A percentile compares a stretch with the other conserved stretches of the same genome.
phyloP scores from a whole-genome alignment of 2,888 invertebrate species.

The Epinotia bilunana region DNA sequence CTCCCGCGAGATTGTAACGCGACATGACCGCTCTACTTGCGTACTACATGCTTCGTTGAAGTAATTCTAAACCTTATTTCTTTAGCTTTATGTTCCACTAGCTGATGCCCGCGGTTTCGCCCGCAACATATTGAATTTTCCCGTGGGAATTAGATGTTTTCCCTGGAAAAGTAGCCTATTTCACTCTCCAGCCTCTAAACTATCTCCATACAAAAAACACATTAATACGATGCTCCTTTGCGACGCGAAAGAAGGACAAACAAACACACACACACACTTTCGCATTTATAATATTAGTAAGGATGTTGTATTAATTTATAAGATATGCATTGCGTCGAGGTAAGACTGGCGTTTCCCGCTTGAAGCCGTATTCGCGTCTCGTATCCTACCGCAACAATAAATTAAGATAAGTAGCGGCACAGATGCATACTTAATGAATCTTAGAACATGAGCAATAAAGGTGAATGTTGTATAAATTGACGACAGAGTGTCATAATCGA shows the following conservation, averaged over 20 bases:
- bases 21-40: slow-evolving; percentile 1
- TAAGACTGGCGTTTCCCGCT: background rate
- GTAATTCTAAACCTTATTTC: background rate
- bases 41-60: background rate
- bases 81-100: background rate
- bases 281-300: no score
- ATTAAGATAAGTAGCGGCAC: background rate
- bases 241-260: no score
- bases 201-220: no score
- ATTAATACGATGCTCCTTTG: no score
- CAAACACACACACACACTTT: no score
- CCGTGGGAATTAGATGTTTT: no score
- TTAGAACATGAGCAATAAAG: background rate
- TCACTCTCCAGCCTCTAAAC: no score
- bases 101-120: no score
- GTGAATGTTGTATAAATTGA: background rate
- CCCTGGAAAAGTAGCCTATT: no score
- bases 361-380: background rate
- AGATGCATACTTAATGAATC: background rate
- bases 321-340: background rate
- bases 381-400: background rate
- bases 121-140: no score
- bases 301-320: background rate
- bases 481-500: background rate
- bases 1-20: slow-evolving; percentile 25